Evolutionary conservation across 2,113 vertebrate species (phyloP), one percentile per base, ranked within the genome.

Genomic region (Corythaeola cristata): DNA sequence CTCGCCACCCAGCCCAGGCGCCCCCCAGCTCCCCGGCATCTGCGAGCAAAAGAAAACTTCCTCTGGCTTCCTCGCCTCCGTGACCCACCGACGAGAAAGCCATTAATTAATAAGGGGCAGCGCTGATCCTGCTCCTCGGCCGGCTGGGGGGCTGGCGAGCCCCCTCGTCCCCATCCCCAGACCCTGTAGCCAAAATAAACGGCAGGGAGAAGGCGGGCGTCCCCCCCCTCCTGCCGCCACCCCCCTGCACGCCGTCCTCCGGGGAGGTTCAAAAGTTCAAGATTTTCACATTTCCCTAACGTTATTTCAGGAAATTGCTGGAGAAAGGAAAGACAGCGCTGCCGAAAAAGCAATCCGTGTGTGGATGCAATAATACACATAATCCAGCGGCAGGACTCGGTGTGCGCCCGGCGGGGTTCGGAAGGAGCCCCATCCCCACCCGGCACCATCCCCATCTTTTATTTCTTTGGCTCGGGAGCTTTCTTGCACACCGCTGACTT

Each of bases 1-100:
- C 83, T 94, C 58, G 2, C 87, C 92, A 89, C 91, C 96, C 72
- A 93, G 75, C 69, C 90, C 63, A 67, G 93, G 94, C 95, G 50
- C 81, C 71, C 94, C 95, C 53, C 75, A 80, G 88, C 96, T 94
- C 90, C 86, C 67, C 83, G 0, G 84, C 82, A 81, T 90, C 93
- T 95, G 94, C n/a, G 7, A 78, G 94, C 93, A 60, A 95, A 96
- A 94, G 93, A 88, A 97, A 97, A 96, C 93, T 96, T 97, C 95
- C 96, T 95, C 88, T 90, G 74, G 49, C 79, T 96, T 59, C 90
- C 83, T 85, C 23, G 37, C 93, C 95, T 96, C 92, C 11, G 0
- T n/a, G 76, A 96, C 96, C 96, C 93, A 86, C 82, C 5, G 32
- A 93, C 2, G 69, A 96, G 87, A 94, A 89, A 92, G 69, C 47